Evolutionary conservation across 2,888 invertebrate species (phyloP).

Genomic region (Hemaris fuciformis): DNA sequence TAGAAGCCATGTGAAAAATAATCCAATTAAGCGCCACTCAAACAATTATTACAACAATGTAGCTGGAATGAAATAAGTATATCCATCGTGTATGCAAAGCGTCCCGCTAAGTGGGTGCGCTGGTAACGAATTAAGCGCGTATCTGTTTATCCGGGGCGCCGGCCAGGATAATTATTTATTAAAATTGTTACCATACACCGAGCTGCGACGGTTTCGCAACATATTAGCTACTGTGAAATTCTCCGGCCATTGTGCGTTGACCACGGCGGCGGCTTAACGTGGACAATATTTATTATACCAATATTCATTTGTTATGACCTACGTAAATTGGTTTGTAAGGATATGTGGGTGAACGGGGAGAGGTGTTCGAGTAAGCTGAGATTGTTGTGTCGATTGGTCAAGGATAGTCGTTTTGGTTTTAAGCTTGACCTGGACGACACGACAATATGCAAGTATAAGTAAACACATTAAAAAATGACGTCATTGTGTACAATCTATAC

Average conservation of each 20-base stretch:
- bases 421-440: no score
- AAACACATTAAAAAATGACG: no score
- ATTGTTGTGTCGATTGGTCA: no score
- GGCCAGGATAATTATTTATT: slow-evolving; percentile 71
- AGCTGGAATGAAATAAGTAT: slow-evolving; percentile 3
- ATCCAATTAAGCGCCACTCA: not conserved
- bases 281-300: not conserved
- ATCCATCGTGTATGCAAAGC: slow-evolving; percentile 24
- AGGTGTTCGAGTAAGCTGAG: no score
- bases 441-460: no score
- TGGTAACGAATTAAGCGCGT: slow-evolving; percentile 54
- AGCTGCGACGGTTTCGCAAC: slow-evolving; percentile 24
- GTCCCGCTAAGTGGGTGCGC: slow-evolving; percentile 22
- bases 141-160: slow-evolving; percentile 56
- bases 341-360: no score
- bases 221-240: slow-evolving; percentile 49
- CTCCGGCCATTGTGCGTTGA: slow-evolving; percentile 40
- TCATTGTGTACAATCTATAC: no score
- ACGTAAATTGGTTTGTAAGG: no score
- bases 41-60: not conserved
- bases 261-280: slow-evolving; percentile 25
- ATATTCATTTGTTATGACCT: not conserved
- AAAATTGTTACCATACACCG: slow-evolving; percentile 62
- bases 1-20: not conserved
- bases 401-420: no score